Evolutionary conservation across 1,140 invertebrate genomes (phyloP), one percentile per base, ranked within the genome.

Genomic region (Camponotus floridanus): DNA sequence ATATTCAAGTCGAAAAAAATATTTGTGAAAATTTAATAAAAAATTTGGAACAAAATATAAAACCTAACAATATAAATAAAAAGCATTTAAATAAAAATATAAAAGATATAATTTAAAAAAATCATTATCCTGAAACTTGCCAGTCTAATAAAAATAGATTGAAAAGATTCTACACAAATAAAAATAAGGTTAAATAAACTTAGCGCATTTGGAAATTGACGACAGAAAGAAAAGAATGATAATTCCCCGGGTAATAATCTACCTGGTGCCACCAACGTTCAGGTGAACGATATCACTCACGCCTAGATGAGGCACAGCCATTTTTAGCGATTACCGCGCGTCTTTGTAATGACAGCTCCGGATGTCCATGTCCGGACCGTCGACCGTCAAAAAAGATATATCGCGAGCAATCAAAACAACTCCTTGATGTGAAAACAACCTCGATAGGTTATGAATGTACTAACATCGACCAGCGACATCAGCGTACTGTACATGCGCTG

Each of bases 201-300:
- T n/a, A 11, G 5, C 26, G 61, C 11, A 11, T 15, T 15, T 21
- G 42, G 36, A 48, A 36, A 74, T 48, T 62, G n/a, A 61, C 15
- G 13, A 45, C 36, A 15, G 2, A 36, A 1, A 8, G 13, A 48
- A 73, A 36, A 21, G 2, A 68, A 26, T 51, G 6, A 7, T n/a
- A 11, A n/a, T 13, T 3, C 8, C 8, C 8, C 4, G 13, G 15
- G 15, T 51, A 26, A 42, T 7, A 21, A 33, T 33, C 90, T 96
- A 98, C 97, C 97, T 97, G 85, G 96, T 97, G 88, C 98, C 98
- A 55, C 98, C 97, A 85, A 98, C 97, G 94, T 98, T 98, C 26
- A 98, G 95, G 93, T 98, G 96, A 87, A 98, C 96, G 59, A 98
- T 98, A 88, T 98, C 97, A 87, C 96, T 96, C 33, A 65, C 62